Percentiles rank a stretch among this genome's conserved stretches.
These are phyloP conservation scores for Merops nubicus DNA, from an alignment of 2,113 vertebrate genomes.

Conservation along the genomic window DNA sequence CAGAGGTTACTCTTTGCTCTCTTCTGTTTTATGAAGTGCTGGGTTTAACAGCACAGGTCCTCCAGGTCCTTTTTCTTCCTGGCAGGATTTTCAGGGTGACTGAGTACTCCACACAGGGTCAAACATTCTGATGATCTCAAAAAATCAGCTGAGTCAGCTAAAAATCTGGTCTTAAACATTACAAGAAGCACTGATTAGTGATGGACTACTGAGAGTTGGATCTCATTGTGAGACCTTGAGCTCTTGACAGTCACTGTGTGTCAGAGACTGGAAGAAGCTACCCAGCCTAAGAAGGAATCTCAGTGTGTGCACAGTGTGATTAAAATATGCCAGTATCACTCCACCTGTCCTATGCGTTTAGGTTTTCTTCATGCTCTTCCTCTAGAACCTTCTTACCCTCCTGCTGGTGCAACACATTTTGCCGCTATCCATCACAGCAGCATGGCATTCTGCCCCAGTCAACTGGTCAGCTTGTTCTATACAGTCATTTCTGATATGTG, in stretches of 20 bases:
- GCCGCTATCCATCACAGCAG: background rate
- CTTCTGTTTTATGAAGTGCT: background rate
- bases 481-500: fast-evolving
- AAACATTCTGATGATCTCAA: background rate
- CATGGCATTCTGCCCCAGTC: background rate
- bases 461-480: background rate
- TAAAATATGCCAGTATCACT: background rate
- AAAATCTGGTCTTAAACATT: background rate
- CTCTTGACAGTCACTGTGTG: background rate
- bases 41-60: background rate
- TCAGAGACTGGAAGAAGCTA: background rate
- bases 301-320: background rate
- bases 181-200: background rate
- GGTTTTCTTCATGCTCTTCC: background rate
- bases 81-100: background rate
- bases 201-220: background rate
- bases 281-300: background rate
- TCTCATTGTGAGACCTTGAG: background rate
- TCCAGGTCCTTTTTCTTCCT: background rate
- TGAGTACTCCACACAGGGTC: background rate
- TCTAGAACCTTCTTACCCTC: background rate
- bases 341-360: background rate
- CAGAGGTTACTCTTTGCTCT: background rate
- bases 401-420: background rate
- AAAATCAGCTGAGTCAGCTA: background rate